Conservation (phyloP, 2,888 invertebrate genomes). For the Mesorhabditis belari region DNA sequence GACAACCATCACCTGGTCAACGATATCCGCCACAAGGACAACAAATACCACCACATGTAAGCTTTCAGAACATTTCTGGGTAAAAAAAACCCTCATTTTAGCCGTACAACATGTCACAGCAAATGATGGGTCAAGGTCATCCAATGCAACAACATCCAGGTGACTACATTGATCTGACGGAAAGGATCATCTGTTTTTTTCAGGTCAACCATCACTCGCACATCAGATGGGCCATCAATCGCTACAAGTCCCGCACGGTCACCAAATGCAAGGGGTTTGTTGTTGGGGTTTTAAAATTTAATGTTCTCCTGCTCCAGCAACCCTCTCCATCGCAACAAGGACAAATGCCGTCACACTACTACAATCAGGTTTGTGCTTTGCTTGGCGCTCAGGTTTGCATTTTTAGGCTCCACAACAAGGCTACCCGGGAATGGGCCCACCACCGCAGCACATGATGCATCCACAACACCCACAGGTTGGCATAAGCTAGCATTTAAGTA, state of each 20-base stretch:
- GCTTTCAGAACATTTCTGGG: neutral
- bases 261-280: constrained; percentile 1
- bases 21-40: constrained; percentile 19
- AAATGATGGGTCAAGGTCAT: neutral
- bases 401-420: neutral
- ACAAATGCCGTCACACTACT: neutral
- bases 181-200: neutral
- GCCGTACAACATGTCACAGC: neutral
- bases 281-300: too few relatives aligned
- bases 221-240: neutral
- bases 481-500: too few relatives aligned
- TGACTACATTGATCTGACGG: neutral
- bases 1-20: constrained; percentile 5
- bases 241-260: neutral
- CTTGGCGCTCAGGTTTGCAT: too few relatives aligned
- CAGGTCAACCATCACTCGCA: neutral
- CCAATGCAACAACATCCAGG: neutral
- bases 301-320: too few relatives aligned
- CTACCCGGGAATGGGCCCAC: neutral
- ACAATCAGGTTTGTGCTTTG: neutral
- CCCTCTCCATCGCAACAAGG: neutral
- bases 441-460: neutral
- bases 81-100: neutral
- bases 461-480: neutral
- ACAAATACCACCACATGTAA: constrained; percentile 11